Percentiles rank a stretch among this genome's conserved stretches.
Evolutionary conservation across 2,888 invertebrate genomes (phyloP).

Genomic region (Protodeltote pygarga): DNA sequence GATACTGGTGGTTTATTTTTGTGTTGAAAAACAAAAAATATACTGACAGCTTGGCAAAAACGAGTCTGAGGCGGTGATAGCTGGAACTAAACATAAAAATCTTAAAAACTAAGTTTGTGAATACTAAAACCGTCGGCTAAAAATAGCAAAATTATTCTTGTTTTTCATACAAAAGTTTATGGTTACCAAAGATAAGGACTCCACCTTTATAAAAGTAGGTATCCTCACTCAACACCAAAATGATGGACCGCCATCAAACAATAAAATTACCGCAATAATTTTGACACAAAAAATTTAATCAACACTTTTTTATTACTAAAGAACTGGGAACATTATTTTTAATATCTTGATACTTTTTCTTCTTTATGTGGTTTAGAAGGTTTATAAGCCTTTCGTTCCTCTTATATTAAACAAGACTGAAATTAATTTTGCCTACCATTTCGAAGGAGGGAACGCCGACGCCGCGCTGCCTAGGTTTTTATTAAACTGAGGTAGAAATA

Average conservation of each 20-base stretch:
- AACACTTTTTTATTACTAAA: slow-evolving; percentile 33
- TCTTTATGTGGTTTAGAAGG: slow-evolving; percentile 37
- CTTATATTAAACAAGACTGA: slow-evolving; percentile 61
- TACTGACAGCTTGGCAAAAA: no score
- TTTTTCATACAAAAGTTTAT: no score
- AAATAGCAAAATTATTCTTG: no score
- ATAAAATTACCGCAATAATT: slow-evolving; percentile 27
- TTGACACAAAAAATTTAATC: slow-evolving; percentile 31
- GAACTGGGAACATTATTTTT: slow-evolving; percentile 39
- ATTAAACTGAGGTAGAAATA: slow-evolving; percentile 46
- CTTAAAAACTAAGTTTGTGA: no score
- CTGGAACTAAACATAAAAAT: no score
- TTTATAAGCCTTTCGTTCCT: slow-evolving; percentile 56
- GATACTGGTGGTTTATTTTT: no score
- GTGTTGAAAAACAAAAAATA: no score
- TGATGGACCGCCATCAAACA: background rate
- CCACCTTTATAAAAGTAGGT: no score
- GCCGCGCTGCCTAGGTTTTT: slow-evolving; percentile 47
- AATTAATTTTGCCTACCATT: slow-evolving; percentile 61
- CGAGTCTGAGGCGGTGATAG: no score
- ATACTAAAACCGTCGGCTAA: no score
- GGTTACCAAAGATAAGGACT: no score
- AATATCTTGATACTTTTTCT: slow-evolving; percentile 39
- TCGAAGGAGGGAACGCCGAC: slow-evolving; percentile 42
- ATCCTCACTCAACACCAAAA: slow-evolving; percentile 2